Percentiles rank a stretch among this genome's conserved stretches.
Evolutionary conservation across 2,888 invertebrate species (phyloP).

Genomic region (Neoscelio sp.): DNA sequence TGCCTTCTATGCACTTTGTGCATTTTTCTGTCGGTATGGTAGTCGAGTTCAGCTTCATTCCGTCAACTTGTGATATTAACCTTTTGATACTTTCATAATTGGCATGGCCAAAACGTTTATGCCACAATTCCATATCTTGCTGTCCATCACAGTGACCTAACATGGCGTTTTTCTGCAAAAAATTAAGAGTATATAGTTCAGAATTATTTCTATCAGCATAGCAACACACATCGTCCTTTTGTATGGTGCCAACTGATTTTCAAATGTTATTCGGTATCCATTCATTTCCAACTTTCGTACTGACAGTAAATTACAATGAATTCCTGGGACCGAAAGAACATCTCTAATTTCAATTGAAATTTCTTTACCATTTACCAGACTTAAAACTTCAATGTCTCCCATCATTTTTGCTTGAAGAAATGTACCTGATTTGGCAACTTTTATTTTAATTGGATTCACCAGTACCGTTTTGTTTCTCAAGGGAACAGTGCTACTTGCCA

Average conservation of each 20-base stretch:
- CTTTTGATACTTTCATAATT: constrained; percentile 50
- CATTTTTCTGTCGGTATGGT: constrained; percentile 38
- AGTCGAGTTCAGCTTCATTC: constrained; percentile 40
- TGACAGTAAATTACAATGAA: constrained; percentile 67
- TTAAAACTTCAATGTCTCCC: constrained; percentile 14
- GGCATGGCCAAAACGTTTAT: constrained; percentile 64
- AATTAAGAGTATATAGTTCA: too few species aligned
- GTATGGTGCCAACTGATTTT: too few species aligned
- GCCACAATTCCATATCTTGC: too few species aligned
- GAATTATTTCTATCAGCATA: too few species aligned
- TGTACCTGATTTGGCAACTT: constrained; percentile 64
- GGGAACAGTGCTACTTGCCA: too few species aligned
- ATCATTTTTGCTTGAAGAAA: constrained; percentile 1
- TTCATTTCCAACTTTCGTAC: constrained; percentile 68
- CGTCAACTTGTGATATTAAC: neutral
- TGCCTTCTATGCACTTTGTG: constrained; percentile 66
- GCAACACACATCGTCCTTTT: too few species aligned
- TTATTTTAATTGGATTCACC: constrained; percentile 56
- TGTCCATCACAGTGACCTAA: too few species aligned
- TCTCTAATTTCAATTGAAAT: neutral
- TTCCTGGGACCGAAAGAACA: constrained; percentile 52
- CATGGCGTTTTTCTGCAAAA: too few species aligned
- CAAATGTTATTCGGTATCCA: constrained; percentile 67
- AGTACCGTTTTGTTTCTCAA: constrained; percentile 56
- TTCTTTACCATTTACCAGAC: constrained; percentile 4